A percentile compares a stretch with the other conserved stretches of the same genome.
Evolutionary conservation across 2,113 vertebrate species (phyloP).

Genomic region (Sciurus niger): DNA sequence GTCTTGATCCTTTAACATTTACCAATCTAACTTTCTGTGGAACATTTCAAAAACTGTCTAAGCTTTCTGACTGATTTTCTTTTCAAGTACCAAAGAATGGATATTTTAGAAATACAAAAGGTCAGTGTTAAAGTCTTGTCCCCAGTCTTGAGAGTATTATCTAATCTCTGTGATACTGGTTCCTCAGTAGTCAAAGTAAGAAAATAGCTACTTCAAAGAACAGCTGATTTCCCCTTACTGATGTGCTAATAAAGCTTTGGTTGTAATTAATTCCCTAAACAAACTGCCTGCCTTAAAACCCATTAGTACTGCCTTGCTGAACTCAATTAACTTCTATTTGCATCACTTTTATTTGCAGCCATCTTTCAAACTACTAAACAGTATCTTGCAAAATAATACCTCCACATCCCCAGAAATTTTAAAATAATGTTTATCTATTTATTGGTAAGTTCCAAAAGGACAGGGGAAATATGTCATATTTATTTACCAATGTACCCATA

Average conservation of each 20-base stretch:
- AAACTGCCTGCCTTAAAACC: neutral
- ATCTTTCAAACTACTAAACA: neutral
- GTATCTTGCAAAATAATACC: neutral
- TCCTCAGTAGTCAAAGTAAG: neutral
- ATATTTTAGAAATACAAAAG: neutral
- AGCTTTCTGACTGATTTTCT: neutral
- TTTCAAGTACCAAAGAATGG: neutral
- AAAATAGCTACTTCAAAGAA: neutral
- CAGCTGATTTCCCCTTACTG: neutral
- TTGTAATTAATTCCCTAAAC: neutral
- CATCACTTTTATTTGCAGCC: neutral
- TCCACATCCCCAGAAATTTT: neutral
- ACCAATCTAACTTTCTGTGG: neutral
- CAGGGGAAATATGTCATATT: neutral
- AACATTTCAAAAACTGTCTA: neutral
- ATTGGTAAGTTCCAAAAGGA: neutral
- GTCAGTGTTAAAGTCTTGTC: neutral
- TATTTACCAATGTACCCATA: neutral
- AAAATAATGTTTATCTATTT: neutral
- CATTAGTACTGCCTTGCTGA: neutral
- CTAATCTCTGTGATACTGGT: neutral
- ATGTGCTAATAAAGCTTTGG: neutral
- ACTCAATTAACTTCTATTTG: neutral
- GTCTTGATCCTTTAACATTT: neutral
- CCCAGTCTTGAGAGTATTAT: neutral